Percentiles rank a stretch among this genome's conserved stretches.
Evolutionary conservation across 1,140 invertebrate species (phyloP).

Genomic region (Argopecten irradians): DNA sequence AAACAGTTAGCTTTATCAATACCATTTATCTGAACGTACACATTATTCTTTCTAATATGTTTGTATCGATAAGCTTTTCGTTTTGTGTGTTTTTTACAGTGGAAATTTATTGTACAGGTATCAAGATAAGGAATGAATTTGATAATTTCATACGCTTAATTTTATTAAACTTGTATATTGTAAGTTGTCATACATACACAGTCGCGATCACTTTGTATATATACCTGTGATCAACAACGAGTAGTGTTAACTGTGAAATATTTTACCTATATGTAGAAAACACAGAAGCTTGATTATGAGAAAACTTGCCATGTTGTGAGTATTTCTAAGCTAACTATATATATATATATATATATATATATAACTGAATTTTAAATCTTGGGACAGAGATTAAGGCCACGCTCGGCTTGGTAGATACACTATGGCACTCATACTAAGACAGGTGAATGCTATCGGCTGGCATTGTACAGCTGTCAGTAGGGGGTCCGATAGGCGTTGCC

Average conservation of each 20-base stretch:
- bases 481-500: conserved; percentile 54
- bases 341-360: no score
- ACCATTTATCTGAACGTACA: not conserved
- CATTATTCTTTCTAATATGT: not conserved
- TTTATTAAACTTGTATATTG: no score
- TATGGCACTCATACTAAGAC: not conserved
- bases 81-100: not conserved
- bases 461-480: conserved; percentile 44
- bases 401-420: not conserved
- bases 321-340: not conserved
- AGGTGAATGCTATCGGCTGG: conserved; percentile 34
- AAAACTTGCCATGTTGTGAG: not conserved
- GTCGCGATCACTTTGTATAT: not conserved
- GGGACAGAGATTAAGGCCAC: not conserved
- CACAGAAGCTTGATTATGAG: not conserved
- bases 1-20: not conserved
- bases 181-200: no score
- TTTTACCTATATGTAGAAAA: no score
- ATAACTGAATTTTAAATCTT: not conserved
- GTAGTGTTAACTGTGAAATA: no score
- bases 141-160: not conserved
- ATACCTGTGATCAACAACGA: not conserved
- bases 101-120: not conserved
- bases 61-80: not conserved
- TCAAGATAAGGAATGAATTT: not conserved